A percentile compares a stretch with the other conserved stretches of the same genome.
These are phyloP conservation scores for Pholis gunnellus DNA, from an alignment of 2,113 vertebrate species.

Conservation along the genomic window DNA sequence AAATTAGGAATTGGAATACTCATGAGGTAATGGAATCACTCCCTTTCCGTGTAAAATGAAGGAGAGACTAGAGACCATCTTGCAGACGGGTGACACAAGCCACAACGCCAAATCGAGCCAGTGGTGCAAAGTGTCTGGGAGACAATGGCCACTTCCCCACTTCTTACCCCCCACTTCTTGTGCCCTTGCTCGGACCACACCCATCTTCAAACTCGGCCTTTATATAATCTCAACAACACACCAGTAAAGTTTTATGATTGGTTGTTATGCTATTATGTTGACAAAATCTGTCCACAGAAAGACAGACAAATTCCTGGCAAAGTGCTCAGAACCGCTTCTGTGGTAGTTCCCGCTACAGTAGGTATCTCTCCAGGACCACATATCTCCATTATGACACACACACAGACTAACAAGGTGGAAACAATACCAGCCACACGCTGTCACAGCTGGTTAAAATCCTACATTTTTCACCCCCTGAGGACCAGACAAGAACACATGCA, in stretches of 20 bases:
- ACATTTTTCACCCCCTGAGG: constrained; percentile 8
- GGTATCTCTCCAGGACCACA: background rate
- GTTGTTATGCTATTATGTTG: background rate
- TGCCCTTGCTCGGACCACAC: background rate
- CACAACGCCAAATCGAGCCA: background rate
- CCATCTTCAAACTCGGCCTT: background rate
- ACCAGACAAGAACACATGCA: constrained; percentile 17
- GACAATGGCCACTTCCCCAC: background rate
- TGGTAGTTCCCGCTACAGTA: background rate
- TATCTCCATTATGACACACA: background rate
- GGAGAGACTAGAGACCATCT: background rate
- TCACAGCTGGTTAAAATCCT: background rate
- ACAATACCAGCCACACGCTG: background rate
- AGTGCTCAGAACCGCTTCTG: background rate
- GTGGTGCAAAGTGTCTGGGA: background rate
- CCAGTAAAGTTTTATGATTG: background rate
- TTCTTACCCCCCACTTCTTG: background rate
- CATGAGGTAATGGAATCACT: constrained; percentile 59
- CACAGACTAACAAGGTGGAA: background rate
- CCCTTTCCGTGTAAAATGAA: constrained; percentile 1
- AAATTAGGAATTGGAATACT: constrained; percentile 51
- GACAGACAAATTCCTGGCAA: background rate
- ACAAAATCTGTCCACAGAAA: background rate
- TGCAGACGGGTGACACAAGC: too few relatives aligned
- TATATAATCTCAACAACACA: background rate